Percentiles rank a stretch among this genome's conserved stretches.
phyloP scores from a whole-genome alignment of 2,113 vertebrate genomes.

The Callorhinus ursinus region DNA sequence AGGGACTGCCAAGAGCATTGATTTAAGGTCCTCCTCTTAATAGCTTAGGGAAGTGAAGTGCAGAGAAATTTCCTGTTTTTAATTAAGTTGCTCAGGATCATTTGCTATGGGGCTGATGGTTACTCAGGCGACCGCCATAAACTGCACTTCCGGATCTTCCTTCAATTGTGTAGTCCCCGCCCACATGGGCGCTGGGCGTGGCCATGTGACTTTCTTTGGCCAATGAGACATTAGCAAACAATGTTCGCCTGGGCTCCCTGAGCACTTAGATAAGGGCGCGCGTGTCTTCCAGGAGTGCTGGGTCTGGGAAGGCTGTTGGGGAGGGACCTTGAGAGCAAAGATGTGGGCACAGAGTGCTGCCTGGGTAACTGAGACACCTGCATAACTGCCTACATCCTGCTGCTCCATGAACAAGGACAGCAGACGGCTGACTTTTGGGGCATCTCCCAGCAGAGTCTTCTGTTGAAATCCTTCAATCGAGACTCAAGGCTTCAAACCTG shows the following conservation, averaged over 20 bases:
- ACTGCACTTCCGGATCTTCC: background rate
- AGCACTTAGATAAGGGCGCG: background rate
- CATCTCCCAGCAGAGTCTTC: background rate
- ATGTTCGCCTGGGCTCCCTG: background rate
- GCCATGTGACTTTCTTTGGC: background rate
- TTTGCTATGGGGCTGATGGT: rapidly evolving
- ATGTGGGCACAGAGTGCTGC: background rate
- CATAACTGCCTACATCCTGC: too few species aligned
- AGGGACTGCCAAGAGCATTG: background rate
- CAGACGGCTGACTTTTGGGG: background rate
- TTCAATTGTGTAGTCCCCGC: background rate
- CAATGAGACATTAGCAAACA: background rate
- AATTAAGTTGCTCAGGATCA: background rate
- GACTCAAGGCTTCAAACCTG: background rate
- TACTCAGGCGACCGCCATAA: background rate
- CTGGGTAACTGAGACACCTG: background rate
- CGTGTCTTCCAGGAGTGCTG: background rate
- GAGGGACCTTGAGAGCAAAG: background rate
- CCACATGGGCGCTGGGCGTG: background rate
- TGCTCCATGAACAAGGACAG: background rate
- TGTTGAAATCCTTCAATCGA: background rate
- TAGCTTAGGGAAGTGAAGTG: background rate
- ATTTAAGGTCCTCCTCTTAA: background rate
- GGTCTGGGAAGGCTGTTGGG: background rate
- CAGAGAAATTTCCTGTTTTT: background rate